Conservation (phyloP, 2,888 invertebrate genomes). For the Prosapia bicincta region DNA sequence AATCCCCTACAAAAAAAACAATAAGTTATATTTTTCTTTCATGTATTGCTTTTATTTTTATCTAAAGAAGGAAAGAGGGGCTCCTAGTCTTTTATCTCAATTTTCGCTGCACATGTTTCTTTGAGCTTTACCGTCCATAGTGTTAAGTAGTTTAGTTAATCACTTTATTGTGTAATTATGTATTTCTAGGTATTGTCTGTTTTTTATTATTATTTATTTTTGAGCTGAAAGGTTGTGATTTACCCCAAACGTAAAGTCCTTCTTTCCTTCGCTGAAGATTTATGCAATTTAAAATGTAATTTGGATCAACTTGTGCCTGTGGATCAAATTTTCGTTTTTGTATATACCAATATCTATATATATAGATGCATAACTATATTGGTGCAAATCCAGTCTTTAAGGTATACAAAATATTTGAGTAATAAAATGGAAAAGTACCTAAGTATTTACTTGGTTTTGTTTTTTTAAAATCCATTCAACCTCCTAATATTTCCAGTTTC, state of each 20-base stretch:
- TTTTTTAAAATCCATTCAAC: neutral
- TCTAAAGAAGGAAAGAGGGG: neutral
- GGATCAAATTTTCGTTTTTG: slow-evolving; percentile 3
- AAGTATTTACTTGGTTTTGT: neutral
- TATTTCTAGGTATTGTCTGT: neutral
- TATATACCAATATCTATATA: neutral
- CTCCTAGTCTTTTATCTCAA: neutral
- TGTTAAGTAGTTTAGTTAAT: neutral
- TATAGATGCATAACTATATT: neutral
- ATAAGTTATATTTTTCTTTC: too few species aligned
- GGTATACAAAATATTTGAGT: slow-evolving; percentile 16
- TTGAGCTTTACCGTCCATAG: neutral
- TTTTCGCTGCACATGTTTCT: neutral
- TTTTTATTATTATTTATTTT: neutral
- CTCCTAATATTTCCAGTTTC: neutral
- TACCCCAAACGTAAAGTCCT: neutral
- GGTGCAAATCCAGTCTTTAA: slow-evolving; percentile 21
- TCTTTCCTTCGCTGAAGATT: neutral
- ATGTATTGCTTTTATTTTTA: neutral
- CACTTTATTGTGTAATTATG: neutral
- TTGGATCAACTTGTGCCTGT: slow-evolving; percentile 15
- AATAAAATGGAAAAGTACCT: slow-evolving; percentile 19
- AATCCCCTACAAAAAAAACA: too few species aligned
- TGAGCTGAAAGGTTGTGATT: neutral
- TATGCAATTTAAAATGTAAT: neutral